Evolutionary conservation across 2,888 invertebrate species (phyloP).

Genomic region (Cosmia pyralina): DNA sequence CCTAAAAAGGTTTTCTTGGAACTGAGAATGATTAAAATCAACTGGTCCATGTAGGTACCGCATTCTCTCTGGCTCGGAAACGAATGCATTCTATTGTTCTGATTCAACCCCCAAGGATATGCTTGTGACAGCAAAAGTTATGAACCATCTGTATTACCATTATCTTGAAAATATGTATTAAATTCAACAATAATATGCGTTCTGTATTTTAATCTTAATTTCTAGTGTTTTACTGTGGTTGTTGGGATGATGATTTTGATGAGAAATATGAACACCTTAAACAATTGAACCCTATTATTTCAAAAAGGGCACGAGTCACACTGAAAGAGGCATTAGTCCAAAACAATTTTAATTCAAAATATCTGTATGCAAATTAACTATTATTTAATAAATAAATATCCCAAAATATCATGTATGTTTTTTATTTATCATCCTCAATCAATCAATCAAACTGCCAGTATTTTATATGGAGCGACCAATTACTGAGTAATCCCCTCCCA

Average conservation of each 20-base stretch:
- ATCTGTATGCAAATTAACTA: too few relatives aligned
- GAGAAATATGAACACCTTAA: background rate
- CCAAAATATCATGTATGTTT: too few relatives aligned
- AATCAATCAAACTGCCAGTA: too few relatives aligned
- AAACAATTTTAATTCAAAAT: too few relatives aligned
- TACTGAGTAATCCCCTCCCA: too few relatives aligned
- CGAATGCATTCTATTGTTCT: constrained; percentile 41
- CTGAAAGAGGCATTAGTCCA: too few relatives aligned
- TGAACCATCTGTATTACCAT: constrained; percentile 19
- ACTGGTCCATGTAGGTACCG: constrained; percentile 13
- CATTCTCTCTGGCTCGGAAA: constrained; percentile 14
- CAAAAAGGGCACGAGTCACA: too few relatives aligned
- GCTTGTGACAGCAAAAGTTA: constrained; percentile 33
- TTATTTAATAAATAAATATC: too few relatives aligned
- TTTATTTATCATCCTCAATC: too few relatives aligned
- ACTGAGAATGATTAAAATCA: constrained; percentile 21
- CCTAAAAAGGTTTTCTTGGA: background rate
- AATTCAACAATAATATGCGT: background rate
- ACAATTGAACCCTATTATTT: too few relatives aligned
- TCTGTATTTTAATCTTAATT: background rate
- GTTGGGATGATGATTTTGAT: background rate
- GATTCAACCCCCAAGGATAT: constrained; percentile 20
- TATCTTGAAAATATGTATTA: constrained; percentile 13
- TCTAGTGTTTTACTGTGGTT: background rate
- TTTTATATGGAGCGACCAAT: too few relatives aligned